phyloP scores from a whole-genome alignment of 2,113 vertebrate species.

The Geococcyx californianus region DNA sequence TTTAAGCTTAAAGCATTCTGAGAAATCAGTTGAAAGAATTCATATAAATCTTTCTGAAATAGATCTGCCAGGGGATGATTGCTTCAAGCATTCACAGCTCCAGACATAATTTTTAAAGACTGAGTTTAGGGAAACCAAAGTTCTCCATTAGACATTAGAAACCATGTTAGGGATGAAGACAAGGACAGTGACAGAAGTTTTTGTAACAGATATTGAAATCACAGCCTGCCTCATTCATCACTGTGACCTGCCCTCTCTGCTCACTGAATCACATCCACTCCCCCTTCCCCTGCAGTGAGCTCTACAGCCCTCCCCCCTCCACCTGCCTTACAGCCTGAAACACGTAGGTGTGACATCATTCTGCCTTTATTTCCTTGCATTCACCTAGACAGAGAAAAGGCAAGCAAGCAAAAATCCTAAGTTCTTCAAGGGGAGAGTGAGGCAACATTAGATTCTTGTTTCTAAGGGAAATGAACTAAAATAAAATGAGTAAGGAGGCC shows the following conservation, averaged over 20 bases:
- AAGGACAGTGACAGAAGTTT: not conserved
- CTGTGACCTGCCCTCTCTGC: not conserved
- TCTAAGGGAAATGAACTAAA: not conserved
- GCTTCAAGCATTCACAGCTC: not conserved
- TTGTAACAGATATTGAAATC: fast-evolving
- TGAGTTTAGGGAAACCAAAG: not conserved
- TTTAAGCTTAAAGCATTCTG: not conserved
- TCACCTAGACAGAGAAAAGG: not conserved
- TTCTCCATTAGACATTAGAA: not conserved
- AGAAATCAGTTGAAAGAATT: not conserved
- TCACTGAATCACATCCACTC: not conserved
- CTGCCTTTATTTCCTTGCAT: not conserved
- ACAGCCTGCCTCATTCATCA: not conserved
- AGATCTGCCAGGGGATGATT: not conserved
- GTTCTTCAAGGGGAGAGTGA: not conserved
- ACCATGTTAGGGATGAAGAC: not conserved
- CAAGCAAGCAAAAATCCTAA: not conserved
- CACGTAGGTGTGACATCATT: fast-evolving
- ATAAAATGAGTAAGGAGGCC: not conserved
- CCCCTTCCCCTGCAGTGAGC: not conserved
- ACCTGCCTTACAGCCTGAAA: not conserved
- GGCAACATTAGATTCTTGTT: not conserved
- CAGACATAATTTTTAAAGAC: fast-evolving
- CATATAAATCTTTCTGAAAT: not conserved
- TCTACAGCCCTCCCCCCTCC: not conserved